Percentiles rank a stretch among this genome's conserved stretches.
Evolutionary conservation across 2,888 invertebrate species (phyloP).

Genomic region (Andrena bucephala): DNA sequence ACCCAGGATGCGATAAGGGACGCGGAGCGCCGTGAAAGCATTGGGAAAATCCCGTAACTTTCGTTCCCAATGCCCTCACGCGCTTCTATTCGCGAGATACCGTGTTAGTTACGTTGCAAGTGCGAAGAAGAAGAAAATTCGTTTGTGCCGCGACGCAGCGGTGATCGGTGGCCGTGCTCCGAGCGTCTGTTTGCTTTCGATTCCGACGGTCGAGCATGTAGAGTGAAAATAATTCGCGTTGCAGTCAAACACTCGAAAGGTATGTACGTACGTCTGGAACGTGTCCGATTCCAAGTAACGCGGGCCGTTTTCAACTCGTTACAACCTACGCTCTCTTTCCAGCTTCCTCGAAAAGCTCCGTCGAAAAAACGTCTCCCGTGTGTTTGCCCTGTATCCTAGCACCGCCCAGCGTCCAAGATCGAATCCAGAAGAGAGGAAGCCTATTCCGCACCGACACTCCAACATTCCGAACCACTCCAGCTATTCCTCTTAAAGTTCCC

Average conservation of each 20-base stretch:
- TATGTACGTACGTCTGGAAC: slow-evolving; percentile 5
- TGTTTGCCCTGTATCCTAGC: neutral
- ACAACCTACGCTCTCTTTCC: slow-evolving; percentile 9
- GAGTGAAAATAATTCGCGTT: neutral
- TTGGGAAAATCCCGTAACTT: slow-evolving; percentile 49
- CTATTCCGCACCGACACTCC: neutral
- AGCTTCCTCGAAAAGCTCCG: slow-evolving; percentile 8
- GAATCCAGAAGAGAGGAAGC: slow-evolving; percentile 10
- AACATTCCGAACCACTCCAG: slow-evolving; percentile 32
- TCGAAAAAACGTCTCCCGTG: neutral
- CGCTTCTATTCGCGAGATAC: slow-evolving; percentile 23
- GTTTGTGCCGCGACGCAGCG: neutral
- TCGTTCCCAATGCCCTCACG: slow-evolving; percentile 35
- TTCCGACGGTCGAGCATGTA: neutral
- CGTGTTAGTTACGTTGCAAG: slow-evolving; percentile 38
- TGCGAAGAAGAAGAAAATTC: neutral
- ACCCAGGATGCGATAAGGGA: slow-evolving; percentile 48
- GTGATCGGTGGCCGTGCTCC: neutral
- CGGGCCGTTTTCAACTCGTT: neutral
- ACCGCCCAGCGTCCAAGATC: neutral
- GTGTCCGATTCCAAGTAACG: neutral
- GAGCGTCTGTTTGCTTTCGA: neutral
- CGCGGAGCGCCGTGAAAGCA: slow-evolving; percentile 45
- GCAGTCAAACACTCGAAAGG: slow-evolving; percentile 10
- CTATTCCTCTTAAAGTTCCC: slow-evolving; percentile 14